Conservation (phyloP, 2,888 invertebrate genomes). For the Pantelozetes paolii region DNA sequence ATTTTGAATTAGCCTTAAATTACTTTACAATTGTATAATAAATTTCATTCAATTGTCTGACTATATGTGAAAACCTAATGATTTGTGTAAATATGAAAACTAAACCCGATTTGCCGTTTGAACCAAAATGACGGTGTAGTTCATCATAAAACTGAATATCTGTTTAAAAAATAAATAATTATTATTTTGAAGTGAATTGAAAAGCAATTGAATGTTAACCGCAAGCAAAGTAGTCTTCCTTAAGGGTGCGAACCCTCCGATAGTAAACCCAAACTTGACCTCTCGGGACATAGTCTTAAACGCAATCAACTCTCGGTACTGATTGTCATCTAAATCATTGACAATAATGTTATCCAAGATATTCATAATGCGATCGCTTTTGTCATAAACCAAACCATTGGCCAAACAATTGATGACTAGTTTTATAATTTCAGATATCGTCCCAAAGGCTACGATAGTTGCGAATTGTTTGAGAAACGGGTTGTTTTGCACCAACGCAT, state of each 20-base stretch:
- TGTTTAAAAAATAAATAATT: background rate
- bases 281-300: constrained; percentile 7
- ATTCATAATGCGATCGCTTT: background rate
- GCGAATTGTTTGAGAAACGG: background rate
- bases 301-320: background rate
- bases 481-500: background rate
- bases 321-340: background rate
- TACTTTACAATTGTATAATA: no score
- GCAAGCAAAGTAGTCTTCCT: background rate
- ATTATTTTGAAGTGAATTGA: background rate
- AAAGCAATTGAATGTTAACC: background rate
- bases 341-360: background rate
- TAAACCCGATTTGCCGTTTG: constrained; percentile 24
- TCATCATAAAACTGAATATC: constrained; percentile 34
- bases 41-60: no score
- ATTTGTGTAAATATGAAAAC: no score
- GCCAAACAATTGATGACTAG: constrained; percentile 4
- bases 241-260: background rate
- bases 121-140: constrained; percentile 8
- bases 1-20: no score
- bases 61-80: no score
- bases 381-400: constrained; percentile 22
- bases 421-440: background rate
- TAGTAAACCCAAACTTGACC: background rate
- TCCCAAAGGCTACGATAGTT: background rate